Evolutionary conservation across 2,113 vertebrate species (phyloP), one percentile per base, ranked within the genome.

Genomic region (Sceloporus undulatus): DNA sequence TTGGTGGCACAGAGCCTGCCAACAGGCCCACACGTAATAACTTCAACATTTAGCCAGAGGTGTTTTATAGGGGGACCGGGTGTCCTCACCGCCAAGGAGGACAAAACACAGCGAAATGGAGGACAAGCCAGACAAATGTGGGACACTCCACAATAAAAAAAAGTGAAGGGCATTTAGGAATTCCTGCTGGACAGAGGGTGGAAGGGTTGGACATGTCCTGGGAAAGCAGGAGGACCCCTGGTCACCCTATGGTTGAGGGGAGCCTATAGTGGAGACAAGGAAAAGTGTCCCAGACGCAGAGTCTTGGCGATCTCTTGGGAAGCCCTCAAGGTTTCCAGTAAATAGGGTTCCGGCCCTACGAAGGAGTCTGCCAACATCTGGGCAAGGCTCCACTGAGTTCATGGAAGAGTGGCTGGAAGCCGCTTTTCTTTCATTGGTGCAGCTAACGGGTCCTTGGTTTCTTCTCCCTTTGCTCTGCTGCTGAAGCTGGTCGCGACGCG

Each of bases 371-470:
- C 79, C 85, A 68, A 68, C 76, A 79, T 16, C 66, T 21, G 16
- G n/a, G 34, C 27, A 87, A 87, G 42, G 80, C 71, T 70, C 85
- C 23, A 25, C 77, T 56, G 65, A 34, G 65, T 80, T 80, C 76
- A 38, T 79, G 77, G 77, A 52, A 70, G 76, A 79, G 66, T 54
- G 52, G 29, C 29, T 54, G 14, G 66, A 56, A 42, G 19, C 65
- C 5, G 59, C 38, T 76, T 76, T 34, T 34, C 34, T 34, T 34
- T 34, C 34, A 34, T 1, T 34, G 34, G 34, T 34, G 34, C 34
- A 34, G 34, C 34, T 34, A 34, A 34, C 34, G 34, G 34, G 34
- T 34, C 34, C 34, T 34, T 34, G 34, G 34, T 62, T 18, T 18
- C 13, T 62, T 14, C 9, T 16, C 2, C 9, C 3, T 62, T 62